Conservation (phyloP, 2,888 invertebrate genomes). For the Ischnura elegans region DNA sequence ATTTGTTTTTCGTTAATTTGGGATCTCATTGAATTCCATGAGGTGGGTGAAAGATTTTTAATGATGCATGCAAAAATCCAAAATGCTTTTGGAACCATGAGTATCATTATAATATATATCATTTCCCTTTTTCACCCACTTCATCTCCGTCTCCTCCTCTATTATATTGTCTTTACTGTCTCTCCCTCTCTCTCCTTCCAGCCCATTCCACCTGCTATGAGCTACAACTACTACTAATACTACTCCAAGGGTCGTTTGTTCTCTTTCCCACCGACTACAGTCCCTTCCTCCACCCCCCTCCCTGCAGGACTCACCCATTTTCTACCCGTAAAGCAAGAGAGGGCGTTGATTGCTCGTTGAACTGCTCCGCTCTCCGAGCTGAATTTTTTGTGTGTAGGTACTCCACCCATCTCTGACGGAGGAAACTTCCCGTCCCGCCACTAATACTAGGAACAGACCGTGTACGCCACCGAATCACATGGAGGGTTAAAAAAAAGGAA, state of each 20-base stretch:
- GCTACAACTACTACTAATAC: background rate
- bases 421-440: background rate
- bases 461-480: background rate
- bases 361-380: background rate
- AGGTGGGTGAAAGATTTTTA: too few species aligned
- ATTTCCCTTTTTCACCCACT: too few species aligned
- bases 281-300: background rate
- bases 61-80: too few species aligned
- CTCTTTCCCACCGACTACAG: background rate
- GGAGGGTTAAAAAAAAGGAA: background rate
- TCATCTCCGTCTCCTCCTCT: slow-evolving; percentile 8
- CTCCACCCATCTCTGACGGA: background rate
- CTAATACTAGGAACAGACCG: background rate
- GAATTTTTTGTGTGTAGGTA: background rate
- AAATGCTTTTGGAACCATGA: too few species aligned
- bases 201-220: too few species aligned
- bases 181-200: background rate
- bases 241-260: background rate
- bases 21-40: too few species aligned
- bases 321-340: background rate
- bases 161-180: slow-evolving; percentile 6
- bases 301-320: background rate
- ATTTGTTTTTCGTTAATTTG: too few species aligned
- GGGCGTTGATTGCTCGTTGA: slow-evolving; percentile 10
- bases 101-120: too few species aligned